These are phyloP conservation scores for Emys orbicularis DNA, from an alignment of 2,797 vertebrate species.

Conservation along the genomic window DNA sequence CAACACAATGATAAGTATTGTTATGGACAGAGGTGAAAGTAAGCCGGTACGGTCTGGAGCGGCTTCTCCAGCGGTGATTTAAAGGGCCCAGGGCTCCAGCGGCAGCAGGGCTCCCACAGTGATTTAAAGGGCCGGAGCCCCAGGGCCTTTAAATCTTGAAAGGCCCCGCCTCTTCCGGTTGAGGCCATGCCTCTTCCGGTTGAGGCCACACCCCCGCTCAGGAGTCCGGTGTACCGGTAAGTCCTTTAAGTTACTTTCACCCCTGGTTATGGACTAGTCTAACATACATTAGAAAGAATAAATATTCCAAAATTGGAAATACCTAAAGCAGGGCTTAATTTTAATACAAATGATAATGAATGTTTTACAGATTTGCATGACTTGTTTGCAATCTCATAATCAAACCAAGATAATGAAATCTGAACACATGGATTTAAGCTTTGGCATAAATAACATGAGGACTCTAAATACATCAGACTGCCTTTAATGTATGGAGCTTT, in stretches of 20 bases:
- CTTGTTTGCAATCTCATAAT: background rate
- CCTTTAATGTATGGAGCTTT: background rate
- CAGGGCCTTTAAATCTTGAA: too few species aligned
- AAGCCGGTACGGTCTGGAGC: too few species aligned
- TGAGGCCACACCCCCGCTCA: too few species aligned
- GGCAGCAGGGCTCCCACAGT: too few species aligned
- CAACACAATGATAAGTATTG: slow-evolving; percentile 43
- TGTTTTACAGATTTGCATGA: slow-evolving; percentile 32
- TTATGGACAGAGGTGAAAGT: background rate
- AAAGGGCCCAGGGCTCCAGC: too few species aligned
- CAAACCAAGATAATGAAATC: slow-evolving; percentile 49
- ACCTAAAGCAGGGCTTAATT: slow-evolving; percentile 44
- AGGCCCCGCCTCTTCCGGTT: too few species aligned
- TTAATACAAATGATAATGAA: background rate
- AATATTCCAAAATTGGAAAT: background rate
- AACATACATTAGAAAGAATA: slow-evolving; percentile 27
- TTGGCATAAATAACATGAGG: background rate
- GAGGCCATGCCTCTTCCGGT: too few species aligned
- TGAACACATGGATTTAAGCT: slow-evolving; percentile 18
- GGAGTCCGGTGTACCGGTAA: too few species aligned
- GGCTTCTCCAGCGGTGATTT: too few species aligned
- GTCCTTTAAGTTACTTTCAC: too few species aligned
- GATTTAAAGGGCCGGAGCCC: too few species aligned
- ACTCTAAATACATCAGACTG: slow-evolving; percentile 16
- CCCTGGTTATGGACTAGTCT: slow-evolving; percentile 1